Conservation (phyloP, 1,140 invertebrate species). For the Subanguina moxae region DNA sequence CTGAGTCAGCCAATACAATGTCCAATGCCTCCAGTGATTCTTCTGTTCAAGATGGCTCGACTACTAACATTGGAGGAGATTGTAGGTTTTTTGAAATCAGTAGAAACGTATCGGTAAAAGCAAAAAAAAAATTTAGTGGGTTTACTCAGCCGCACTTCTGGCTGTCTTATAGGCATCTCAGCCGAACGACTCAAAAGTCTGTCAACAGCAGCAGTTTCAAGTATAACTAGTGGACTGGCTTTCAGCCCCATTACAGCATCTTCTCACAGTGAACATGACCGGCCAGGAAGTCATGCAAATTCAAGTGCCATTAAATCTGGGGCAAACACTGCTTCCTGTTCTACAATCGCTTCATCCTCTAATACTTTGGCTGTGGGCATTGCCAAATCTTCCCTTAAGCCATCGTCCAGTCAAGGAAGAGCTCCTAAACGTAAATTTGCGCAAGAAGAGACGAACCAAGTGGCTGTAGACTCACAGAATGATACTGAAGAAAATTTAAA, state of each 20-base stretch:
- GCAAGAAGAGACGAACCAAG: background rate
- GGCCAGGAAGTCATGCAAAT: background rate
- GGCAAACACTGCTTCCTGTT: too few relatives aligned
- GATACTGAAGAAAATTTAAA: background rate
- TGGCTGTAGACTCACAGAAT: constrained; percentile 2
- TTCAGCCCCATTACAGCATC: background rate
- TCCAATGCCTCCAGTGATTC: background rate
- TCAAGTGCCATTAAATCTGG: background rate
- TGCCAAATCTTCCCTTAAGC: background rate
- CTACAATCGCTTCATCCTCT: too few relatives aligned
- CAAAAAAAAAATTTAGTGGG: background rate
- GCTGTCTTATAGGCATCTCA: constrained; percentile 30
- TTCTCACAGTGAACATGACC: background rate
- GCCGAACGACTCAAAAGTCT: constrained; percentile 14
- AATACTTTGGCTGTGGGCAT: too few relatives aligned
- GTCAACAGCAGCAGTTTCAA: background rate
- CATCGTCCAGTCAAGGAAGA: background rate
- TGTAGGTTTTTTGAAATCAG: constrained; percentile 4
- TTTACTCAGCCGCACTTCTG: constrained; percentile 8
- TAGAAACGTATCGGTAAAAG: background rate
- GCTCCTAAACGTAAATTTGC: background rate
- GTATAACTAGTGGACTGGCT: constrained; percentile 4
- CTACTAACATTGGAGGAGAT: background rate
- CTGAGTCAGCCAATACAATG: background rate
- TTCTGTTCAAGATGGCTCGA: background rate